phyloP scores from a whole-genome alignment of 2,888 invertebrate species.

The Oscheius onirici region DNA sequence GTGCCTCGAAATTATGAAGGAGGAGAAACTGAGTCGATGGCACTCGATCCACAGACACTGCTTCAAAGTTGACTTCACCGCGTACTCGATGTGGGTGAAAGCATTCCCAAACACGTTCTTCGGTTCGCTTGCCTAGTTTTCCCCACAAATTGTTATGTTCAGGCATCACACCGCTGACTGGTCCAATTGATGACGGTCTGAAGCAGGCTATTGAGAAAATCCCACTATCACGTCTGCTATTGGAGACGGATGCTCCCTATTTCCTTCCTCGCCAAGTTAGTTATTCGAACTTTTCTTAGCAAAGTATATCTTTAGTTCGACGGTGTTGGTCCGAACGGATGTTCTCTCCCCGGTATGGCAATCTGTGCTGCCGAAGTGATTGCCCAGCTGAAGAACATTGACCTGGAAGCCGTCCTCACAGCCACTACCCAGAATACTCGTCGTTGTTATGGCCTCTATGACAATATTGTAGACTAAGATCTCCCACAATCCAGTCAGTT shows the following conservation, averaged over 20 bases:
- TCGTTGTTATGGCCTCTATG: slow-evolving; percentile 16
- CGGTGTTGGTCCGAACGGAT: slow-evolving; percentile 19
- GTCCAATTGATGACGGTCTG: slow-evolving; percentile 5
- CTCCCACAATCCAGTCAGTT: too few species aligned
- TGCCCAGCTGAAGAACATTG: slow-evolving; percentile 31
- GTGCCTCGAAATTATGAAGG: slow-evolving; percentile 72
- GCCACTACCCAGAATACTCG: slow-evolving; percentile 36
- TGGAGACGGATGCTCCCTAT: slow-evolving; percentile 76
- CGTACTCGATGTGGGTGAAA: slow-evolving; percentile 72
- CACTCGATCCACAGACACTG: slow-evolving; percentile 75
- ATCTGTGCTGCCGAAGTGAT: slow-evolving; percentile 32
- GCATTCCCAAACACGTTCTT: slow-evolving; percentile 73
- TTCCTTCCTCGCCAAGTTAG: slow-evolving; percentile 71
- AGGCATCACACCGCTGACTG: slow-evolving; percentile 38
- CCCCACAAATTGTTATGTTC: not conserved
- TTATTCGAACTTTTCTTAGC: not conserved
- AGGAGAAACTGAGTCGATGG: slow-evolving; percentile 72
- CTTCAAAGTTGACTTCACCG: slow-evolving; percentile 72
- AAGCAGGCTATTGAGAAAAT: slow-evolving; percentile 71
- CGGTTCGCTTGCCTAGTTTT: slow-evolving; percentile 58
- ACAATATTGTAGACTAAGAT: not conserved
- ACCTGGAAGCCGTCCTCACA: slow-evolving; percentile 38
- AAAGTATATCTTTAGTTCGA: slow-evolving; percentile 17
- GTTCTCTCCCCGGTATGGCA: slow-evolving; percentile 41
- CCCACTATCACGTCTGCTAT: slow-evolving; percentile 73